phyloP scores from a whole-genome alignment of 2,797 vertebrate genomes.

The Gallirallus australis region DNA sequence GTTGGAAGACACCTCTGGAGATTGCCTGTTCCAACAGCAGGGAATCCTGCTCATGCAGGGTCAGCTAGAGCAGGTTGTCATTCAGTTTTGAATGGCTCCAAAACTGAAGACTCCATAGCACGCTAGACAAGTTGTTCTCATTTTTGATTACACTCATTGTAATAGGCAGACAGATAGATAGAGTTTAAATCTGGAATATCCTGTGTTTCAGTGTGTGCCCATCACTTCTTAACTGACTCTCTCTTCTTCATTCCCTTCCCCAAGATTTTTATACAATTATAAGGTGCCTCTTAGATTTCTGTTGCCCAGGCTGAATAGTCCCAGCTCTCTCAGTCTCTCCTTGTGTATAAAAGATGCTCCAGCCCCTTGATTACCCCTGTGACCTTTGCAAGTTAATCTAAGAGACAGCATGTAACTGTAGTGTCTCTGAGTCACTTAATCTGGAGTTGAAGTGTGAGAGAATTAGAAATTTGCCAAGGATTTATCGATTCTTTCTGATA shows the following conservation, averaged over 20 bases:
- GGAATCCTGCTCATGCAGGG: not conserved
- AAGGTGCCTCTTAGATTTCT: not conserved
- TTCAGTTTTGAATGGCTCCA: not conserved
- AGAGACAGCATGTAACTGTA: not conserved
- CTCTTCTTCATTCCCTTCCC: not conserved
- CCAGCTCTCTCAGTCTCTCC: not conserved
- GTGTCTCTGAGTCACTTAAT: not conserved
- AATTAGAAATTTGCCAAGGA: not conserved
- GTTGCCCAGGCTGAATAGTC: not conserved
- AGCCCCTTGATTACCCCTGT: not conserved
- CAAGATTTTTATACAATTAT: not conserved
- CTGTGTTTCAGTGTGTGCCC: not conserved
- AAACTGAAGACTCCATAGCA: not conserved
- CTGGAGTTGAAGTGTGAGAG: not conserved
- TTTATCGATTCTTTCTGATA: not conserved
- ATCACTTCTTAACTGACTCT: not conserved
- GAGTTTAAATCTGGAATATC: not conserved
- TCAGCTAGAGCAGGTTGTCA: not conserved
- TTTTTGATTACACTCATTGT: rapidly evolving
- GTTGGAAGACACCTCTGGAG: not conserved
- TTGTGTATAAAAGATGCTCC: not conserved
- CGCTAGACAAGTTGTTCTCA: not conserved
- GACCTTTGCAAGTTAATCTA: not conserved
- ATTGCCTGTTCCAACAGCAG: not conserved
- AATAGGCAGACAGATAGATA: not conserved